These are phyloP conservation scores for Syngnathus floridae DNA, from an alignment of 2,113 vertebrate genomes.

Conservation along the genomic window DNA sequence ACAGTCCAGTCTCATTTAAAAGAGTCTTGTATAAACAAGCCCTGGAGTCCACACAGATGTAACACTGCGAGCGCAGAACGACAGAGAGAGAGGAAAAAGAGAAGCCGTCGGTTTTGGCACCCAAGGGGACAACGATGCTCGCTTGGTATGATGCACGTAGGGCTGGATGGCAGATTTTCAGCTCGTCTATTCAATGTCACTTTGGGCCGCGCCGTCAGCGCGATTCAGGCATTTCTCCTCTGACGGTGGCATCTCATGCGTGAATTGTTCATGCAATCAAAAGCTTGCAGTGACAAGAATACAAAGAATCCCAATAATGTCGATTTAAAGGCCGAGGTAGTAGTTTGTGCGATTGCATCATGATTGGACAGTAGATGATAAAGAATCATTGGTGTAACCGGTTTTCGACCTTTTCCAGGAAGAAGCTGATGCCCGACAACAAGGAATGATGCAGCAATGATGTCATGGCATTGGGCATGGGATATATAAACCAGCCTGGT, in stretches of 20 bases:
- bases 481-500: not conserved
- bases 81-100: not conserved
- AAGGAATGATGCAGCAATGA: not conserved
- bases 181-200: conserved; percentile 50
- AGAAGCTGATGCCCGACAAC: not conserved
- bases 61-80: conserved; percentile 36
- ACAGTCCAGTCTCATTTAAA: not conserved
- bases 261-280: conserved; percentile 48
- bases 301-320: not conserved
- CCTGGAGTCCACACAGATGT: conserved; percentile 28
- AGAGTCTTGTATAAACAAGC: not conserved
- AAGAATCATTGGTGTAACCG: not conserved
- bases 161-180: conserved; percentile 45
- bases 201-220: conserved; percentile 30
- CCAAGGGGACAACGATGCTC: conserved; percentile 25
- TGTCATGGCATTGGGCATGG: not conserved
- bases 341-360: not conserved
- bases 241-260: conserved; percentile 33
- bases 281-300: conserved; percentile 28
- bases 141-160: conserved; percentile 49
- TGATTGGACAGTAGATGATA: not conserved
- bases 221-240: conserved; percentile 44
- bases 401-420: not conserved
- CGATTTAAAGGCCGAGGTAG: not conserved
- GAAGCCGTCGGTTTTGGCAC: not conserved